phyloP scores from a whole-genome alignment of 2,888 invertebrate species.

The Diogma glabrata region DNA sequence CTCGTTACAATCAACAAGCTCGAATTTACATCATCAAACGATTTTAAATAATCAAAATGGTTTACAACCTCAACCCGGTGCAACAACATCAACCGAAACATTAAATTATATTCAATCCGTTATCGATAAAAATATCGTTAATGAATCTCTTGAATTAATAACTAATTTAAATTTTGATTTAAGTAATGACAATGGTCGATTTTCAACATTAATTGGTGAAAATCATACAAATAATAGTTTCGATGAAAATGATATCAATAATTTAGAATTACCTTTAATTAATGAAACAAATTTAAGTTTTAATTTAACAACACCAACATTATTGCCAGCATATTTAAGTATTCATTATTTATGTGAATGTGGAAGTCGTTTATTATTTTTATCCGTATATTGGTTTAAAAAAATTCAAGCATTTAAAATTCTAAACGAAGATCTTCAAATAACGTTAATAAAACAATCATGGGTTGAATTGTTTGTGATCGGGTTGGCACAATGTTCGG shows the following conservation, averaged over 20 bases:
- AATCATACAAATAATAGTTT: conserved; percentile 15
- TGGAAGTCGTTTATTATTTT: conserved; percentile 80
- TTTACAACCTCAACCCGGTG: conserved; percentile 1
- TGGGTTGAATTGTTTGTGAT: conserved; percentile 91
- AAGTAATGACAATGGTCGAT: conserved; percentile 5
- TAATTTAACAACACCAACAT: conserved; percentile 61
- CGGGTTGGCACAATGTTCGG: conserved; percentile 77
- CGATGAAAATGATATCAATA: conserved; percentile 19
- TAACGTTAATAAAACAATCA: conserved; percentile 68
- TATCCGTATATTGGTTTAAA: conserved; percentile 82
- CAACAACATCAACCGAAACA: conserved; percentile 33
- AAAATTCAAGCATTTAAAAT: conserved; percentile 72
- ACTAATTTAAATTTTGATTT: conserved; percentile 31
- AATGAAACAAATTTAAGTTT: conserved; percentile 59
- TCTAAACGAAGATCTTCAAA: conserved; percentile 73
- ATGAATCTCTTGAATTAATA: conserved; percentile 59
- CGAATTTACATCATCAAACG: neutral
- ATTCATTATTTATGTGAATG: conserved; percentile 93
- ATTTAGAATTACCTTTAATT: conserved; percentile 41
- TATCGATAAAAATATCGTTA: conserved; percentile 51
- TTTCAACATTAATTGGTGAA: neutral
- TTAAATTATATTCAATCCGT: conserved; percentile 43
- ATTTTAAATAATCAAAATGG: conserved; percentile 14
- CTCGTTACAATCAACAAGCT: neutral
- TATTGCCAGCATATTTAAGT: conserved; percentile 80